Evolutionary conservation across 2,113 vertebrate species (phyloP), one percentile per base, ranked within the genome.

Genomic region (Seriola dumerili): DNA sequence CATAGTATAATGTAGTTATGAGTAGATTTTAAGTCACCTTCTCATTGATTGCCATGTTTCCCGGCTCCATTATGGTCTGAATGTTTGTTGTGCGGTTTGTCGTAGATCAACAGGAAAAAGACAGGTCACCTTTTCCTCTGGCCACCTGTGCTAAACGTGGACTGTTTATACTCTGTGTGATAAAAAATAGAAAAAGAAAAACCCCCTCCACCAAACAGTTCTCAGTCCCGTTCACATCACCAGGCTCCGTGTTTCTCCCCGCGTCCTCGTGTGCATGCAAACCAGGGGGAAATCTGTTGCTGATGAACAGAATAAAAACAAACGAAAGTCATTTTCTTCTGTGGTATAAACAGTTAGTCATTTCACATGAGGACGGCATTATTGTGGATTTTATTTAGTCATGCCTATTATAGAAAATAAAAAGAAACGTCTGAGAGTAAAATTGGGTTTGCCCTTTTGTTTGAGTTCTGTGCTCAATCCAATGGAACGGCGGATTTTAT

Each of bases 261-360:
- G 36, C n/a, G 72, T 59, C 21, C 8, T 23, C 3, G 58, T 11
- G 72, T 66, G 57, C 89, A 46, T 64, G 59, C 55, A 40, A 81
- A 89, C 68, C 79, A 61, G 75, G 85, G 79, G 65, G 66, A 77
- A 87, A 81, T 94, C 90, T 94, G 94, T 78, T 91, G 86, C 87
- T 93, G 81, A 90, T 94, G 88, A 93, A 86, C 80, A 50, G 68
- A 90, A 86, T 81, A 75, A 90, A 94, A 93, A 93, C 92, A 91
- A 93, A 89, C 44, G 48, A 81, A 86, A 91, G 87, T 85, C 90
- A 72, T 92, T 93, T 93, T 93, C 84, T 82, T 76, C 91, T 84
- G 87, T 70, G 93, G 91, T 87, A n/a, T 94, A 94, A 94, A 94
- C 92, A 94, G 85, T 91, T 83, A 88, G 92, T 88, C 85, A 85